Conservation (phyloP, 64 coral and sea anemone species). For the Montipora cactus region DNA sequence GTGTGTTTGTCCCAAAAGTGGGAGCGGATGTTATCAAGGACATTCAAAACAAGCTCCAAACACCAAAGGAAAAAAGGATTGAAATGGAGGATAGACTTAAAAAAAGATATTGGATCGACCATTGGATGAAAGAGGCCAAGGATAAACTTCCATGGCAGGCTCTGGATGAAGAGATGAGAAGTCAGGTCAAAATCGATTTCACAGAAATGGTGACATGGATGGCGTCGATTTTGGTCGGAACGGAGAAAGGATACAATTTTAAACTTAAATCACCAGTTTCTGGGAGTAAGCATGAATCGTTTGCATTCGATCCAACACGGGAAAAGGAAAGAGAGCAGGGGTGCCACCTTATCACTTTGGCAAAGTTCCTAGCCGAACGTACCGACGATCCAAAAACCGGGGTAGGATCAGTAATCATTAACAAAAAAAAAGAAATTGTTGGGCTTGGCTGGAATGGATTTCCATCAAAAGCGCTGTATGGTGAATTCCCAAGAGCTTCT, state of each 20-base stretch:
- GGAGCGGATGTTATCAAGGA: too few species aligned
- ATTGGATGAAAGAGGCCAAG: not conserved
- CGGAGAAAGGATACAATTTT: not conserved
- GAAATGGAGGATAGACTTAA: not conserved
- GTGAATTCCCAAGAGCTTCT: slow-evolving; percentile 44
- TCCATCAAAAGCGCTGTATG: slow-evolving; percentile 37
- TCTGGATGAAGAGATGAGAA: not conserved
- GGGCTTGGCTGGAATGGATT: slow-evolving; percentile 63
- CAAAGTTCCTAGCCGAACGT: slow-evolving; percentile 37
- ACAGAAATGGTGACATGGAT: slow-evolving; percentile 24
- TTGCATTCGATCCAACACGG: not conserved
- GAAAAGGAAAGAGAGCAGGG: slow-evolving; percentile 3
- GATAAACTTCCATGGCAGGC: slow-evolving; percentile 26
- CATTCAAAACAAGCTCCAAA: too few species aligned
- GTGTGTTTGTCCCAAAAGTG: too few species aligned
- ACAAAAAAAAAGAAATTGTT: not conserved
- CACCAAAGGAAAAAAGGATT: too few species aligned
- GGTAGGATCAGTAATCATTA: slow-evolving; percentile 54
- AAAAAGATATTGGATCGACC: not conserved
- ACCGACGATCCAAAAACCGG: slow-evolving; percentile 68
- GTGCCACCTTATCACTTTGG: slow-evolving; percentile 16
- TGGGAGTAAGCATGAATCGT: too few species aligned
- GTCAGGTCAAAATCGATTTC: not conserved
- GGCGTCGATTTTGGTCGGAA: not conserved
- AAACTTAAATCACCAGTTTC: not conserved